phyloP scores from a whole-genome alignment of 2,113 vertebrate species.

The Antechinus stuartii region DNA sequence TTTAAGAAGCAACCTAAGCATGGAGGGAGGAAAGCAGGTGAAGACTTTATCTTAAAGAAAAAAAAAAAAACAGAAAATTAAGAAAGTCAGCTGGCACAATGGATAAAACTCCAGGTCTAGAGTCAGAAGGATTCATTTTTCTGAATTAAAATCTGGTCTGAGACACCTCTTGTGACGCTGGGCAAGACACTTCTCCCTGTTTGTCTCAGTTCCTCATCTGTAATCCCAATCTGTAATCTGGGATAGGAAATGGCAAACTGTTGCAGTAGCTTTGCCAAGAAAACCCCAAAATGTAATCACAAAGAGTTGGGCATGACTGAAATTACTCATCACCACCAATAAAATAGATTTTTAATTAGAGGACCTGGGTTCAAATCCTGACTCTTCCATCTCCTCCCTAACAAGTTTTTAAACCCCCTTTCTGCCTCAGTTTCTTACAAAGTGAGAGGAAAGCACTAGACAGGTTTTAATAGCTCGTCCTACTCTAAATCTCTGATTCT shows the following conservation, averaged over 20 bases:
- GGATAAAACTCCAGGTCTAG: background rate
- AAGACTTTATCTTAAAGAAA: background rate
- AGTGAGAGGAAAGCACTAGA: background rate
- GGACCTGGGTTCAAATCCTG: background rate
- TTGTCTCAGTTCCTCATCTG: background rate
- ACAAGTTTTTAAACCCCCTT: background rate
- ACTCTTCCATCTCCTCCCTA: background rate
- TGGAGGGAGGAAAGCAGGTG: background rate
- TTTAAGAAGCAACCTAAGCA: background rate
- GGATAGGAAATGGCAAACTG: background rate
- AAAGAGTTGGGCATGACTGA: background rate
- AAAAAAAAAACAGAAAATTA: background rate
- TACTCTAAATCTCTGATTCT: background rate
- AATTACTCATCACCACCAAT: background rate
- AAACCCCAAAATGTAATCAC: background rate
- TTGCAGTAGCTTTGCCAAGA: background rate
- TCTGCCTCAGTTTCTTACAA: background rate
- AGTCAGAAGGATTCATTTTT: background rate
- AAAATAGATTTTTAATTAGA: background rate
- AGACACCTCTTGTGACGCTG: background rate
- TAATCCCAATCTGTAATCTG: background rate
- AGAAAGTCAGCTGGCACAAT: background rate
- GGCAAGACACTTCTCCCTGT: background rate
- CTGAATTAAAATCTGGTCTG: background rate
- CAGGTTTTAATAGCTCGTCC: background rate